Percentiles rank a stretch among this genome's conserved stretches.
Evolutionary conservation across 2,888 invertebrate genomes (phyloP).

Genomic region (Diadegma fenestrale): DNA sequence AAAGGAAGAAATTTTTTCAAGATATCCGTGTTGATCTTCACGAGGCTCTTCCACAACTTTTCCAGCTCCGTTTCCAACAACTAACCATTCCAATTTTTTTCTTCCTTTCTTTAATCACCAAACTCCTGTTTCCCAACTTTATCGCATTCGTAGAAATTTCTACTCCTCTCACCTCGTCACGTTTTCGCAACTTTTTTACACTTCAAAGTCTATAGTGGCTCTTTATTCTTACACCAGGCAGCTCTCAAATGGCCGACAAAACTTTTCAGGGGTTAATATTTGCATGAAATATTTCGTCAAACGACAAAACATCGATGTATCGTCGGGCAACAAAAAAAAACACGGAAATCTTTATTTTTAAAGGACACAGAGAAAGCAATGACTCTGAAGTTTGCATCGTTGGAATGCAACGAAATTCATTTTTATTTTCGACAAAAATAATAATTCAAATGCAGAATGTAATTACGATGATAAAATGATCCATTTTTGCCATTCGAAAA

Average conservation of each 20-base stretch:
- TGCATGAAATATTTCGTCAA: neutral
- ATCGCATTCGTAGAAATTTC: slow-evolving; percentile 21
- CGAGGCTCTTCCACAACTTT: slow-evolving; percentile 42
- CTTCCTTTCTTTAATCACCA: neutral
- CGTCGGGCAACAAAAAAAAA: too few relatives aligned
- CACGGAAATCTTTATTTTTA: neutral
- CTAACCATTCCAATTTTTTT: neutral
- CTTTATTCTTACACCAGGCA: slow-evolving; percentile 9
- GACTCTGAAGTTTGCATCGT: too few relatives aligned
- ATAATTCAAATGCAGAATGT: too few relatives aligned
- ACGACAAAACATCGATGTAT: neutral
- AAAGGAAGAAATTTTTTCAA: slow-evolving; percentile 17
- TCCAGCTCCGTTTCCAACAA: slow-evolving; percentile 1
- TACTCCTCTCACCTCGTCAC: slow-evolving; percentile 26
- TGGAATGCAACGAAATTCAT: too few relatives aligned
- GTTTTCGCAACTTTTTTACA: slow-evolving; percentile 15
- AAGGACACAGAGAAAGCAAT: neutral
- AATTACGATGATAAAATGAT: too few relatives aligned
- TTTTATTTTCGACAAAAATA: too few relatives aligned
- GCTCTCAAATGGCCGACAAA: slow-evolving; percentile 48
- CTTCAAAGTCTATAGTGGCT: slow-evolving; percentile 25
- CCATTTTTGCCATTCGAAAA: too few relatives aligned
- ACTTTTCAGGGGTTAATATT: slow-evolving; percentile 45
- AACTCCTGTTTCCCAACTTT: neutral
- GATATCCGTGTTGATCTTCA: slow-evolving; percentile 58